Evolutionary conservation across 1,140 invertebrate genomes (phyloP), one percentile per base, ranked within the genome.

Genomic region (Delia radicum): DNA sequence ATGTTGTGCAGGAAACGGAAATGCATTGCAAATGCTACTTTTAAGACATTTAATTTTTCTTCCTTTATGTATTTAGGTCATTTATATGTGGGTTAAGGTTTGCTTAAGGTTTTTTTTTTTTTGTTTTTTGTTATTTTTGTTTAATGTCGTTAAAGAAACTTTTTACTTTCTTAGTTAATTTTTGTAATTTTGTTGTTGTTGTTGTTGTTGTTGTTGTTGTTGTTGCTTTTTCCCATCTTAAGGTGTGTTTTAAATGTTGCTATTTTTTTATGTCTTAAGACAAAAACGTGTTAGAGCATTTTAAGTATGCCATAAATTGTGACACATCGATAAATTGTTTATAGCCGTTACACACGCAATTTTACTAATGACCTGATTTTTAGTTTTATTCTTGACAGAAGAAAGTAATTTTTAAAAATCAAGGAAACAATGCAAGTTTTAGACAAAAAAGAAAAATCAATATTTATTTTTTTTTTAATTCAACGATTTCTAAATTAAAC

Each of bases 311-410:
- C 65, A 69, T 69, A 69, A 69, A 69, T 69, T 69, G 65, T 69
- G 65, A 69, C 65, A 69, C 65, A 69, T 69, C 65, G 65, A 69
- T 69, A 69, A 69, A 69, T 69, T 69, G 65, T 69, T 69, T 69
- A 69, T 69, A 31, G 31, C 65, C 65, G 29, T 33, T 69, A n/a
- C 33, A 33, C 65, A 69, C 29, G 65, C 65, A 69, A 69, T 31
- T 69, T 2, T 55, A 55, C 48, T 55, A 55, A 69, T 69, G 65
- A 69, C 65, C 65, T 69, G 65, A 69, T 69, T 69, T 69, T 69
- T 69, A 6, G 1, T 21, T 55, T 55, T 10, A 10, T 37, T 7
- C 33, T 37, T 33, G n/a, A n/a, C n/a, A n/a, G n/a, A n/a, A n/a
- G n/a, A n/a, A n/a, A n/a, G n/a, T n/a, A n/a, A n/a, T n/a, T n/a